A percentile compares a stretch with the other conserved stretches of the same genome.
phyloP scores from a whole-genome alignment of 2,113 vertebrate species.

The Symphodus melops region DNA sequence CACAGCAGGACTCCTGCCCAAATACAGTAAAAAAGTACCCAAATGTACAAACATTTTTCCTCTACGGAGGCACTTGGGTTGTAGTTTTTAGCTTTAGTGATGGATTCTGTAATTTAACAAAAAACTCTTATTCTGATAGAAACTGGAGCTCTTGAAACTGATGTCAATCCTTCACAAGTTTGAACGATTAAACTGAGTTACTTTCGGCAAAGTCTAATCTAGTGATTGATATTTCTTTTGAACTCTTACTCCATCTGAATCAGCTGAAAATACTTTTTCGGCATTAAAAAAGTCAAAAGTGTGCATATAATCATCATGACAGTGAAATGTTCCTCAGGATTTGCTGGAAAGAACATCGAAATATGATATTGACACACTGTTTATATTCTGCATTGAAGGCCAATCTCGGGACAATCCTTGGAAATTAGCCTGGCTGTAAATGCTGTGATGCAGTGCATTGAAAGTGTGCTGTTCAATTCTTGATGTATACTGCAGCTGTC shows the following conservation, averaged over 20 bases:
- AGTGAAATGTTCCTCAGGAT: too few species aligned
- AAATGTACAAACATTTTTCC: conserved; percentile 23
- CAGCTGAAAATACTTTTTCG: background rate
- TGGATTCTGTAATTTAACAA: conserved; percentile 3
- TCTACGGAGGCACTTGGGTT: background rate
- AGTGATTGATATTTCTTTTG: background rate
- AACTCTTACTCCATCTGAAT: background rate
- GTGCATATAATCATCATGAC: background rate
- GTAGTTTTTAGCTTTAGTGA: conserved; percentile 30
- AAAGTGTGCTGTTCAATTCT: too few species aligned
- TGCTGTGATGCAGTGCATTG: too few species aligned
- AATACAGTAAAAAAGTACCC: conserved; percentile 24
- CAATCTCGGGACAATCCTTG: too few species aligned
- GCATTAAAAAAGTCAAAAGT: background rate
- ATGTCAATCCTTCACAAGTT: background rate
- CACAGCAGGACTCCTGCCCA: conserved; percentile 31
- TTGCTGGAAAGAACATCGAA: too few species aligned
- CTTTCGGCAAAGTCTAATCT: background rate
- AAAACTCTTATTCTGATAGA: background rate
- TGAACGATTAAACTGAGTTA: background rate
- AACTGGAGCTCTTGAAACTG: background rate
- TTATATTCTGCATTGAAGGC: too few species aligned
- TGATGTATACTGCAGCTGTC: too few species aligned
- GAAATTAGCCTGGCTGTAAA: too few species aligned
- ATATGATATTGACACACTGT: too few species aligned